Evolutionary conservation across 2,888 invertebrate species (phyloP).

Genomic region (Netelia inedita): DNA sequence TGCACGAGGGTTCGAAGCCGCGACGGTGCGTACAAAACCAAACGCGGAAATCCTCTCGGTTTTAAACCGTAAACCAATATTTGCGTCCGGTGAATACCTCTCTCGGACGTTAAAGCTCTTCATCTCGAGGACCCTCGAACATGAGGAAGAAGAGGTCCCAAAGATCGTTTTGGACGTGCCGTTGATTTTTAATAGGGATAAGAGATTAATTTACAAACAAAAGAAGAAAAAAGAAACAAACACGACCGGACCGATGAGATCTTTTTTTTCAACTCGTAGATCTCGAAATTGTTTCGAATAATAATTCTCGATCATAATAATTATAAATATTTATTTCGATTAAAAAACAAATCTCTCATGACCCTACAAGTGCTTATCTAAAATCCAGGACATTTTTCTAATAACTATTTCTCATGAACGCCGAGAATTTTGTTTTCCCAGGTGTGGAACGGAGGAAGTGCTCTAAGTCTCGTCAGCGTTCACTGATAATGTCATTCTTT

Average conservation of each 20-base stretch:
- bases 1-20: conserved; percentile 39
- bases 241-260: background rate
- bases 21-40: conserved; percentile 70
- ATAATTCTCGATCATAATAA: background rate
- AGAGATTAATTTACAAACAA: conserved; percentile 30
- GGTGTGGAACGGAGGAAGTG: background rate
- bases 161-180: conserved; percentile 56
- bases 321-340: background rate
- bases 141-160: conserved; percentile 34
- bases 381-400: background rate
- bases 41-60: conserved; percentile 76
- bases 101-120: conserved; percentile 46
- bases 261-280: background rate
- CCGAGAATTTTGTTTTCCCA: background rate
- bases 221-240: conserved; percentile 12
- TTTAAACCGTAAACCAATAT: conserved; percentile 83
- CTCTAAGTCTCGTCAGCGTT: conserved; percentile 13
- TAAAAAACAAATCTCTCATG: background rate
- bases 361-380: background rate
- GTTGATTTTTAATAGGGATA: conserved; percentile 51
- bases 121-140: conserved; percentile 40
- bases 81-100: conserved; percentile 76
- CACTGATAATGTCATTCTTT: conserved; percentile 30
- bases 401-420: background rate
- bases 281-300: background rate